Percentiles rank a stretch among this genome's conserved stretches.
phyloP scores from a whole-genome alignment of 1,140 invertebrate genomes.

The Magallana gigas region DNA sequence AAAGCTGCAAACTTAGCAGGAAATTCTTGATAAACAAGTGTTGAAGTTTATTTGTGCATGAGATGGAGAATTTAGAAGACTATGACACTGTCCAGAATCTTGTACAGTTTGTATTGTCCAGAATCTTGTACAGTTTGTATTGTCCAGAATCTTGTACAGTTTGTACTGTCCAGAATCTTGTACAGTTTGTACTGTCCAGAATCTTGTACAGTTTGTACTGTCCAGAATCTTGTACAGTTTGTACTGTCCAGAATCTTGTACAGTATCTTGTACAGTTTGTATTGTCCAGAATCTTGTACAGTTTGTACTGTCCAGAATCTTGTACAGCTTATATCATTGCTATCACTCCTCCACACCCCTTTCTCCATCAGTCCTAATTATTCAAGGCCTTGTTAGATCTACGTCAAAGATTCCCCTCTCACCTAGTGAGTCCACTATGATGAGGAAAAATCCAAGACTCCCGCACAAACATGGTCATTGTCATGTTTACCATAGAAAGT shows the following conservation, averaged over 20 bases:
- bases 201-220: no score
- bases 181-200: background rate
- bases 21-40: conserved; percentile 24
- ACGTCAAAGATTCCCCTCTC: conserved; percentile 10
- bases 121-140: background rate
- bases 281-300: no score
- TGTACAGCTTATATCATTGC: background rate
- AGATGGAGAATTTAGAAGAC: background rate
- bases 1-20: background rate
- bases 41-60: conserved; percentile 17
- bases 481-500: conserved; percentile 31
- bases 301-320: no score
- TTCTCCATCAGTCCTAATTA: background rate
- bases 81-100: background rate
- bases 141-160: no score
- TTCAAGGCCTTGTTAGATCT: background rate
- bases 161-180: background rate
- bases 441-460: conserved; percentile 1
- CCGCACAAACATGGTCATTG: conserved; percentile 21
- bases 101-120: background rate
- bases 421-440: conserved; percentile 10
- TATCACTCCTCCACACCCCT: background rate
- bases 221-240: background rate
- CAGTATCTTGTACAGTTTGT: no score
- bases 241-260: background rate